phyloP scores from a whole-genome alignment of 2,888 invertebrate genomes.

The Trissonchulus latispiculum region DNA sequence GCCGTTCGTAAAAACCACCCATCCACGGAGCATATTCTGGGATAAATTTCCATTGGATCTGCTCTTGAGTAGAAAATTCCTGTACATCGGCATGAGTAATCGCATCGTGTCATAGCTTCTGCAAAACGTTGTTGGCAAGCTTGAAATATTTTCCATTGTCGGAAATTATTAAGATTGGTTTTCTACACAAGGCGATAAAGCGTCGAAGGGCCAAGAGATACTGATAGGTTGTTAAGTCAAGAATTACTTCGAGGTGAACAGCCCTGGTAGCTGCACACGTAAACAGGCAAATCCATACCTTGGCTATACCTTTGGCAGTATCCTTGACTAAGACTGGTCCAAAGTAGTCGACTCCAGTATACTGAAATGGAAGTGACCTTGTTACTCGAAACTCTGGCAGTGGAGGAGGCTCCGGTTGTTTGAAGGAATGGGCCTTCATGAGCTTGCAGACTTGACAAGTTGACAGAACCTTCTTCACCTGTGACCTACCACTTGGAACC shows the following conservation, averaged over 20 bases:
- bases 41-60: too few relatives aligned
- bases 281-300: slow-evolving; percentile 19
- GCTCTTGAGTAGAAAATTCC: too few relatives aligned
- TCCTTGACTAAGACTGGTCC: too few relatives aligned
- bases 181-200: too few relatives aligned
- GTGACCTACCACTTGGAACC: too few relatives aligned
- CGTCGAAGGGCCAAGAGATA: slow-evolving; percentile 39
- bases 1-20: slow-evolving; percentile 48
- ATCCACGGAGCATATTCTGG: slow-evolving; percentile 46
- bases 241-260: slow-evolving; percentile 29
- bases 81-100: too few relatives aligned
- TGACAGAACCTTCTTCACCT: neutral
- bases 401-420: neutral
- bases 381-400: neutral
- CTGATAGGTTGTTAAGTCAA: slow-evolving; percentile 33
- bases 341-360: neutral
- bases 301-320: too few relatives aligned
- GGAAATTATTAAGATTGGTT: too few relatives aligned
- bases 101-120: too few relatives aligned
- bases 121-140: too few relatives aligned
- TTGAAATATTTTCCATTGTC: too few relatives aligned
- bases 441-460: neutral
- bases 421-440: neutral
- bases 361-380: neutral
- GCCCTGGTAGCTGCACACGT: too few relatives aligned